These are phyloP conservation scores for Rhodinocichla rosea DNA, from an alignment of 2,113 vertebrate genomes.

Conservation along the genomic window DNA sequence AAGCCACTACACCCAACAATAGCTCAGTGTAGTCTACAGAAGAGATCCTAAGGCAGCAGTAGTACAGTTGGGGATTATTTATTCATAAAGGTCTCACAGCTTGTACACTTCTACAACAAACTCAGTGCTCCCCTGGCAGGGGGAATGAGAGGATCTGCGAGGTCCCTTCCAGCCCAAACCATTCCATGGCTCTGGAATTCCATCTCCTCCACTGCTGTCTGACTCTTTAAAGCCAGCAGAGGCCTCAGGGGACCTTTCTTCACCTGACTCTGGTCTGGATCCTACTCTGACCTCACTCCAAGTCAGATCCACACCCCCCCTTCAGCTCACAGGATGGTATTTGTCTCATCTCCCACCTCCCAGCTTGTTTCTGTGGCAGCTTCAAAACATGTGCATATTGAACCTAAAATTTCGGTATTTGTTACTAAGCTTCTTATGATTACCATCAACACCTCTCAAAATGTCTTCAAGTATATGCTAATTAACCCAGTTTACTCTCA, in stretches of 20 bases:
- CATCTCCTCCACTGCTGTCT: not conserved
- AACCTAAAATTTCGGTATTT: not conserved
- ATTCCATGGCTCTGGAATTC: not conserved
- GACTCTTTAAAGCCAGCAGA: not conserved
- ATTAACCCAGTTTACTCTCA: not conserved
- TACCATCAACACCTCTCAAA: slow-evolving; percentile 11
- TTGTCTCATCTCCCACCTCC: not conserved
- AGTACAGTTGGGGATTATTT: not conserved
- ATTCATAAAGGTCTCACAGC: not conserved
- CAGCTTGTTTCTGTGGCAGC: not conserved
- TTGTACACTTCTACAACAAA: not conserved
- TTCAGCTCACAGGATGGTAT: not conserved
- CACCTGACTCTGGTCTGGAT: not conserved
- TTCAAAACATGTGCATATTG: not conserved
- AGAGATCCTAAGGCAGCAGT: not conserved
- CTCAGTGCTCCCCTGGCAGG: not conserved
- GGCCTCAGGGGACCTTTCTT: not conserved
- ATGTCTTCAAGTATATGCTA: not conserved
- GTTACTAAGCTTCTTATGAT: not conserved
- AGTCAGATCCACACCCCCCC: not conserved
- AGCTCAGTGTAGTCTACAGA: not conserved
- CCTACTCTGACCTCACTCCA: not conserved
- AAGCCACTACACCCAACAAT: not conserved
- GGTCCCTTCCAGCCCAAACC: not conserved
- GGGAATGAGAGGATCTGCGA: not conserved